Percentiles rank a stretch among this genome's conserved stretches.
Evolutionary conservation across 2,888 invertebrate genomes (phyloP).

Genomic region (Trissolcus japonicus): DNA sequence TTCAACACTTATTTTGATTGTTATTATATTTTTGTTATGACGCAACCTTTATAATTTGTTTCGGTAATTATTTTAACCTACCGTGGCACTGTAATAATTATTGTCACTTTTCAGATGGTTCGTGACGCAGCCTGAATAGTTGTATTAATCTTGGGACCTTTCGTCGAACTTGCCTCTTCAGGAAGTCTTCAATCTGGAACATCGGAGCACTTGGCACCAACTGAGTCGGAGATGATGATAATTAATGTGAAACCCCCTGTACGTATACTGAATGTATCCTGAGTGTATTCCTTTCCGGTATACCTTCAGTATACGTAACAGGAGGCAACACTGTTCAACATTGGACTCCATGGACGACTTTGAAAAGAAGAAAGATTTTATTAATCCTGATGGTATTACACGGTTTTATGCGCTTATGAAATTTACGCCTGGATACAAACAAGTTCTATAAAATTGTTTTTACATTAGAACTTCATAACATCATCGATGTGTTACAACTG

Average conservation of each 20-base stretch:
- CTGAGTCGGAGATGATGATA: constrained; percentile 60
- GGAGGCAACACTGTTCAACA: constrained; percentile 91
- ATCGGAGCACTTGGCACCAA: not conserved
- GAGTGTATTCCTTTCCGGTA: constrained; percentile 98
- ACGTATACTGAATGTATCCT: constrained; percentile 99
- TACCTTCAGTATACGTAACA: constrained; percentile 99
- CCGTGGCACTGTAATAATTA: not conserved
- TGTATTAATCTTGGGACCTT: not conserved
- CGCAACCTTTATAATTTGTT: not conserved
- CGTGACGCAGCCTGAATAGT: not conserved
- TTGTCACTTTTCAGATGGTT: too few relatives aligned
- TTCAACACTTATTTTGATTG: not conserved
- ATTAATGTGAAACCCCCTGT: constrained; percentile 89
- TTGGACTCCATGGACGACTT: constrained; percentile 63
- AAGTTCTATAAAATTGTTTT: too few relatives aligned
- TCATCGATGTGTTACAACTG: too few relatives aligned
- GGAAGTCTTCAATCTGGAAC: too few relatives aligned
- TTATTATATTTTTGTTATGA: not conserved
- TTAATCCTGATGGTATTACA: too few relatives aligned
- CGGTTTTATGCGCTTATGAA: too few relatives aligned
- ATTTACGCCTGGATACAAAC: too few relatives aligned
- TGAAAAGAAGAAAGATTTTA: not conserved
- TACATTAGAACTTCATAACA: too few relatives aligned
- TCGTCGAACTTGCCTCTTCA: too few relatives aligned
- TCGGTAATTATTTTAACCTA: not conserved